These are phyloP conservation scores for Melanostoma scalare DNA, from an alignment of 2,888 invertebrate species.

Conservation along the genomic window DNA sequence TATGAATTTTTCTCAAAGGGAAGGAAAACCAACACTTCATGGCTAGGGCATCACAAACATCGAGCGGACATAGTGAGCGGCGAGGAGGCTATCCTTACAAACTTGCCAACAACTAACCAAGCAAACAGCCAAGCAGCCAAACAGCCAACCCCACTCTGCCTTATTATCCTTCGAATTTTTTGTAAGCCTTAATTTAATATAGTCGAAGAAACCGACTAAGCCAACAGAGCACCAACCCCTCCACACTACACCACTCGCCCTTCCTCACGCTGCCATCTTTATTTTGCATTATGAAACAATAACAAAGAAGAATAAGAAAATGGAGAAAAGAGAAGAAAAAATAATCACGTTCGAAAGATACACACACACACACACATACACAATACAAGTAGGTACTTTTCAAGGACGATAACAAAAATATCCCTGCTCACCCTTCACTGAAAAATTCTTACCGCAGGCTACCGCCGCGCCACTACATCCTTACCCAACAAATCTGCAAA, in stretches of 20 bases:
- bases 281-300: conserved; percentile 56
- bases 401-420: conserved; percentile 67
- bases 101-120: background rate
- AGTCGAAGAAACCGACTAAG: conserved; percentile 42
- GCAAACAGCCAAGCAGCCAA: background rate
- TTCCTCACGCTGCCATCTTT: conserved; percentile 8
- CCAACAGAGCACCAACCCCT: background rate
- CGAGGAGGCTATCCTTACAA: background rate
- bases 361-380: conserved; percentile 4
- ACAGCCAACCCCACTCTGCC: background rate
- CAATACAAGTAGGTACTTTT: conserved; percentile 23
- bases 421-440: conserved; percentile 55
- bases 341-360: conserved; percentile 55
- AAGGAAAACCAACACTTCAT: background rate
- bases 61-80: background rate
- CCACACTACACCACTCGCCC: conserved; percentile 6
- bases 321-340: conserved; percentile 26
- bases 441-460: conserved; percentile 57
- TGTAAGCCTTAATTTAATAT: conserved; percentile 68
- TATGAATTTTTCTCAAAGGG: conserved; percentile 49
- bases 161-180: conserved; percentile 60
- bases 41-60: background rate
- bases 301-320: conserved; percentile 45
- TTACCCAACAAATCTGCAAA: conserved; percentile 28
- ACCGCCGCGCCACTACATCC: conserved; percentile 37